Evolutionary conservation across 2,113 vertebrate species (phyloP).

Genomic region (Epinephelus moara): DNA sequence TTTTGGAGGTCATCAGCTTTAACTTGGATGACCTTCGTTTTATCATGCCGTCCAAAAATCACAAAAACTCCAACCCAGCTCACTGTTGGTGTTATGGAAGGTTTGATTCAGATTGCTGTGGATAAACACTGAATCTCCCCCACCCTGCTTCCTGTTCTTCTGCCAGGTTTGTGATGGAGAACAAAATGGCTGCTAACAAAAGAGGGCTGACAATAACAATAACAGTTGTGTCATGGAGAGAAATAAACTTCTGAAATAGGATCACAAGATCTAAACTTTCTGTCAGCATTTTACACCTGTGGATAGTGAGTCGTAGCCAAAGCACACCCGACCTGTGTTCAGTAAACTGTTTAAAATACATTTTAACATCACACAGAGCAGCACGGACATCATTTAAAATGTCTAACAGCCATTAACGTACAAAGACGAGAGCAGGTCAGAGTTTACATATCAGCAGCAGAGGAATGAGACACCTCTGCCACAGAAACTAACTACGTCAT

Average conservation of each 20-base stretch:
- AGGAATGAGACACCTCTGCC: too few relatives aligned
- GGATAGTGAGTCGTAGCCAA: too few relatives aligned
- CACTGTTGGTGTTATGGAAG: neutral
- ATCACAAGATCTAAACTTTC: too few relatives aligned
- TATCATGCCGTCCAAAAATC: neutral
- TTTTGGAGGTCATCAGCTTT: neutral
- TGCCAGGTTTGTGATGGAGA: neutral
- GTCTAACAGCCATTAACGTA: neutral
- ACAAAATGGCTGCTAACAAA: neutral
- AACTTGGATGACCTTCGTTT: neutral
- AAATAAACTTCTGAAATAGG: neutral
- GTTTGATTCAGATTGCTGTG: neutral
- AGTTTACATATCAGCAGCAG: too few relatives aligned
- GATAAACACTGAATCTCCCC: neutral
- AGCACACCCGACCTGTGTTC: too few relatives aligned
- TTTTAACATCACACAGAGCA: too few relatives aligned
- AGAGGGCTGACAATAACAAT: neutral
- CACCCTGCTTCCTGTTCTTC: neutral
- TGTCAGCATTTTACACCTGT: too few relatives aligned
- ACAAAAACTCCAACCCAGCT: neutral
- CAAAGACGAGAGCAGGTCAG: too few relatives aligned
- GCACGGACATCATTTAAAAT: neutral
- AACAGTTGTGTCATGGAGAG: neutral
- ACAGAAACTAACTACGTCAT: too few relatives aligned
- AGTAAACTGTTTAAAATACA: too few relatives aligned